Conservation (phyloP, 2,113 vertebrate species). For the Gallinago jamesoni region DNA sequence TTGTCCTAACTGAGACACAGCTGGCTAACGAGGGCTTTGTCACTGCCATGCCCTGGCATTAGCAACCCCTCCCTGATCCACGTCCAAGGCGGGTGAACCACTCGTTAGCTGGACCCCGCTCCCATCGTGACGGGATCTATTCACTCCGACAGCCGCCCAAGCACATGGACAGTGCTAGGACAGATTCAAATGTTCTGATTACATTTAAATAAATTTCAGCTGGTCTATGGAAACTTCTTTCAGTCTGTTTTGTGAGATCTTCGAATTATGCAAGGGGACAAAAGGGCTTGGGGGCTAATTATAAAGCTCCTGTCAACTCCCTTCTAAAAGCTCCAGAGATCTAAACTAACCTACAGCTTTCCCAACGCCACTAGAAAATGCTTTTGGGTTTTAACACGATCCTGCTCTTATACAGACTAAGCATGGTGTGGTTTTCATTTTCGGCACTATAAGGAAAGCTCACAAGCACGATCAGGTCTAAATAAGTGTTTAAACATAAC, state of each 20-base stretch:
- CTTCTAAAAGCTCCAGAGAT: conserved; percentile 9
- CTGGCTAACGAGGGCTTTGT: background rate
- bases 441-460: background rate
- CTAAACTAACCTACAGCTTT: conserved; percentile 26
- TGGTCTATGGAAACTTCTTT: background rate
- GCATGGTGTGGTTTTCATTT: conserved; percentile 10
- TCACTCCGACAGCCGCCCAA: background rate
- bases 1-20: background rate
- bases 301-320: conserved; percentile 8
- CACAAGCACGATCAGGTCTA: background rate
- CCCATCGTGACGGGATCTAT: background rate
- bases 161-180: background rate
- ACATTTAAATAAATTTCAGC: conserved; percentile 46
- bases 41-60: fast-evolving
- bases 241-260: conserved; percentile 3
- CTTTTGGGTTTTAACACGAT: background rate
- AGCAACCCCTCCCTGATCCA: background rate
- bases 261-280: background rate
- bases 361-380: background rate
- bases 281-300: conserved; percentile 10
- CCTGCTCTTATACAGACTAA: background rate
- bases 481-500: background rate
- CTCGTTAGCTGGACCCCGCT: background rate
- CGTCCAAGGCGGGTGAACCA: background rate
- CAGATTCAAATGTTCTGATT: background rate